phyloP scores from a whole-genome alignment of 2,888 invertebrate genomes.

The Iselma pallidipennis region DNA sequence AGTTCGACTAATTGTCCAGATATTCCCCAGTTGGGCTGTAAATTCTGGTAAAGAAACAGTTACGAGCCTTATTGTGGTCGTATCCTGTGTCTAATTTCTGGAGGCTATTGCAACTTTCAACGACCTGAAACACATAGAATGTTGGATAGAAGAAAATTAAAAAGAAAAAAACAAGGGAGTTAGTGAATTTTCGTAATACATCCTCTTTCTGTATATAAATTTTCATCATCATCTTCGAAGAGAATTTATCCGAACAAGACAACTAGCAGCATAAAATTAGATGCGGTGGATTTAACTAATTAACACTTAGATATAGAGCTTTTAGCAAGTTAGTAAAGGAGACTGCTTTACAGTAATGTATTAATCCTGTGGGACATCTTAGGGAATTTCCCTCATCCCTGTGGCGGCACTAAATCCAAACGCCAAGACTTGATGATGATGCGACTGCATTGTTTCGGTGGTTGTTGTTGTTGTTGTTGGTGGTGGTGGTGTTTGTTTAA shows the following conservation, averaged over 20 bases:
- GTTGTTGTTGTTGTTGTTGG: neutral
- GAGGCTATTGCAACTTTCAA: constrained; percentile 28
- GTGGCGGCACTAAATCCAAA: constrained; percentile 4
- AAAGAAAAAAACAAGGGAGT: too few species aligned
- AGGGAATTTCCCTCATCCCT: constrained; percentile 19
- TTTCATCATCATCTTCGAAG: constrained; percentile 10
- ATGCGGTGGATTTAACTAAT: constrained; percentile 31
- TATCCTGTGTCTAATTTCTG: constrained; percentile 27
- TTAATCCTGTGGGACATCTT: constrained; percentile 34
- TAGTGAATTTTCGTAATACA: too few species aligned
- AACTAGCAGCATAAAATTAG: constrained; percentile 11
- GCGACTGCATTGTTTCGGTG: neutral
- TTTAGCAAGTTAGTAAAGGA: constrained; percentile 34
- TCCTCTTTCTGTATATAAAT: too few species aligned
- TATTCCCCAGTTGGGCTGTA: constrained; percentile 24
- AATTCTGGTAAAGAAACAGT: constrained; percentile 31
- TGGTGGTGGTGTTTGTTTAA: neutral
- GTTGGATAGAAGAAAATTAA: too few species aligned
- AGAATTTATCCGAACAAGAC: constrained; percentile 7
- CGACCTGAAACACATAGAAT: constrained; percentile 18
- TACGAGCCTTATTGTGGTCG: constrained; percentile 30
- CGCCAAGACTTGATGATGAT: constrained; percentile 6
- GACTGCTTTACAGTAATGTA: constrained; percentile 31
- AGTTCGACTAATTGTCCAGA: constrained; percentile 9
- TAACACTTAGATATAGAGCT: constrained; percentile 33